Base-by-base conservation (phyloP, 2,888 invertebrate genomes). In the Agrenia bidenticulata region DNA sequence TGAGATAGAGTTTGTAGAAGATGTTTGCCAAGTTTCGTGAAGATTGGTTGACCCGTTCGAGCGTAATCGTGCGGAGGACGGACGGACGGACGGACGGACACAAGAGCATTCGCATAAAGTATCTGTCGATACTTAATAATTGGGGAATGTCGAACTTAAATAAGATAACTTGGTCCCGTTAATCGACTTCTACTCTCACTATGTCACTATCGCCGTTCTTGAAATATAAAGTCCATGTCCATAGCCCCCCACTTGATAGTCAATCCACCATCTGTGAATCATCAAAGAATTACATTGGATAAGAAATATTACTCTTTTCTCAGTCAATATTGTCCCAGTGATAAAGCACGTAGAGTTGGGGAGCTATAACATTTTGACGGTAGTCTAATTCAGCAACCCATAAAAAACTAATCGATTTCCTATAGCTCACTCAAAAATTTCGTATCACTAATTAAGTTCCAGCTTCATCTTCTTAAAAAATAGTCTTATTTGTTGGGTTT, bases 401-500 rank as follows among this genome's bases (percentile, higher is more conserved):
- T 0, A 56, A 59, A 41, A 70, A 11, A 45, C 65, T 41, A 50
- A 56, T 1, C 27, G 17, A 1, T 65, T 49, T 2, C 32, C 21
- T 9, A 67, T 61, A 0, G 56, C 53, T 1, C 50, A 13, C 13
- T 61, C 39, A 19, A 70, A 67, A 26, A 70, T 61, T 61, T 54
- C 7, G 61, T 54, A 27, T 63, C 67, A 45, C 39, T 41, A n/a
- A 45, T 45, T 41, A n/a, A 49, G 37, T 23, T 71, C 64, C 37
- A 67, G 13, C n/a, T 59, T 45, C 61, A 70, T 67, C 19, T 61
- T 42, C 7, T 41, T 17, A n/a, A 67, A 67, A 7, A 70, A 66
- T 24, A n/a, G 24, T 64, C 21, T 69, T 60, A 53, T 67, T 67
- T 1, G 66, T 69, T 23, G 69, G 69, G 41, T 66, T 65, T 4